phyloP scores from a whole-genome alignment of 2,888 invertebrate species.

The Tetheella fluctuosa region DNA sequence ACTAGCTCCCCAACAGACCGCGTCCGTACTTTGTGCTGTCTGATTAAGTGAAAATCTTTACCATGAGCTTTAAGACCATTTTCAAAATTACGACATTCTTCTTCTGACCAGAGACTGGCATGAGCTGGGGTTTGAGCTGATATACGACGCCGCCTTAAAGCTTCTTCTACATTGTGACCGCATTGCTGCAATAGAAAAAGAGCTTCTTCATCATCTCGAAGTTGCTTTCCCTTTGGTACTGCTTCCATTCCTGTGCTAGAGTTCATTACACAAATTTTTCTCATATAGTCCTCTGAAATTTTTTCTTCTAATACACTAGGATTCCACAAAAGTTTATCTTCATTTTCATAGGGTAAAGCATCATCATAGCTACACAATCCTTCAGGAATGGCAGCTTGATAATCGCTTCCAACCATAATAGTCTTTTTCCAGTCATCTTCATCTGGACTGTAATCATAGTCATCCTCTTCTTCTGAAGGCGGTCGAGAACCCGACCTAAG shows the following conservation, averaged over 20 bases:
- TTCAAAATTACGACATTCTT: constrained; percentile 98
- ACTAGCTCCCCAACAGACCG: constrained; percentile 98
- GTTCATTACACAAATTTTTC: constrained; percentile 82
- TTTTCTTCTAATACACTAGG: constrained; percentile 89
- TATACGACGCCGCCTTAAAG: constrained; percentile 90
- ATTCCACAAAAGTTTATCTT: constrained; percentile 97
- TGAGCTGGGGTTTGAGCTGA: constrained; percentile 88
- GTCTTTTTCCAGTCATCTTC: constrained; percentile 96
- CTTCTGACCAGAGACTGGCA: constrained; percentile 97
- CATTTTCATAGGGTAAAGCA: constrained; percentile 97
- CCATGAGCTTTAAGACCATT: constrained; percentile 96
- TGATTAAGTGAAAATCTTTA: constrained; percentile 97
- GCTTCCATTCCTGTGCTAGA: constrained; percentile 75
- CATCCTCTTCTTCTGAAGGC: constrained; percentile 92
- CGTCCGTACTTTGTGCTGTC: constrained; percentile 96
- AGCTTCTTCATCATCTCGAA: constrained; percentile 95
- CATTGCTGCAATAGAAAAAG: constrained; percentile 95
- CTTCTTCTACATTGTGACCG: constrained; percentile 97
- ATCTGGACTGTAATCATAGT: constrained; percentile 92
- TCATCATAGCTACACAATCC: constrained; percentile 96
- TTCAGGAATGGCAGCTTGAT: constrained; percentile 96
- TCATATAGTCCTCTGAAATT: constrained; percentile 92
- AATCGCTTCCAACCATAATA: constrained; percentile 97
- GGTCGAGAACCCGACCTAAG: constrained; percentile 87
- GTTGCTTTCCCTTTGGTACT: constrained; percentile 89